phyloP scores from a whole-genome alignment of 2,888 invertebrate genomes.

The Proisotoma minuta region DNA sequence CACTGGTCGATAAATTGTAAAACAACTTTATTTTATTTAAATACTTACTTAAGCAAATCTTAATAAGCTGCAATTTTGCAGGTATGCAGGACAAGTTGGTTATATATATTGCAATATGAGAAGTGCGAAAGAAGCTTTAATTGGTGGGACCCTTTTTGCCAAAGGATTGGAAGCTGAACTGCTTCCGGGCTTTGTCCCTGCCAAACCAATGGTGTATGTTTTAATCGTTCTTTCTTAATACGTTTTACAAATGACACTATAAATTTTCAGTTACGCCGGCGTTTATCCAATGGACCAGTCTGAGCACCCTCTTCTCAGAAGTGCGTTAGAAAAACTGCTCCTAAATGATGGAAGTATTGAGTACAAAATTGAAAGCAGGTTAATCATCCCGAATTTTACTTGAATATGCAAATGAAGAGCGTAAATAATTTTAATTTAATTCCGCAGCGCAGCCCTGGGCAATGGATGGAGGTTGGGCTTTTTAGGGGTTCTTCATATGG shows the following conservation, averaged over 20 bases:
- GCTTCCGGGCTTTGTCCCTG: constrained; percentile 62
- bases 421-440: neutral
- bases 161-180: constrained; percentile 57
- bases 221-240: neutral
- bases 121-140: constrained; percentile 64
- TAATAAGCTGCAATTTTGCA: constrained; percentile 41
- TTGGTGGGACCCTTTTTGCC: constrained; percentile 71
- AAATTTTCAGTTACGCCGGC: constrained; percentile 64
- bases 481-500: constrained; percentile 77
- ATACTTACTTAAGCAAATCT: neutral
- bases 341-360: constrained; percentile 91
- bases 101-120: constrained; percentile 77
- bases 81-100: constrained; percentile 86
- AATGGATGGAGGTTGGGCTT: constrained; percentile 86
- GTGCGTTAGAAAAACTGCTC: constrained; percentile 83
- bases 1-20: constrained; percentile 61
- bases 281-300: constrained; percentile 88
- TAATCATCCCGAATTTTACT: constrained; percentile 33
- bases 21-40: constrained; percentile 42
- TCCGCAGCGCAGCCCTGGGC: constrained; percentile 71
- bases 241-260: neutral
- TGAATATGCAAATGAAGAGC: too few species aligned
- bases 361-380: constrained; percentile 77
- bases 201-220: constrained; percentile 66
- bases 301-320: constrained; percentile 66